A percentile compares a stretch with the other conserved stretches of the same genome.
These are phyloP conservation scores for Rhagium mordax DNA, from an alignment of 2,888 invertebrate species.

Conservation along the genomic window DNA sequence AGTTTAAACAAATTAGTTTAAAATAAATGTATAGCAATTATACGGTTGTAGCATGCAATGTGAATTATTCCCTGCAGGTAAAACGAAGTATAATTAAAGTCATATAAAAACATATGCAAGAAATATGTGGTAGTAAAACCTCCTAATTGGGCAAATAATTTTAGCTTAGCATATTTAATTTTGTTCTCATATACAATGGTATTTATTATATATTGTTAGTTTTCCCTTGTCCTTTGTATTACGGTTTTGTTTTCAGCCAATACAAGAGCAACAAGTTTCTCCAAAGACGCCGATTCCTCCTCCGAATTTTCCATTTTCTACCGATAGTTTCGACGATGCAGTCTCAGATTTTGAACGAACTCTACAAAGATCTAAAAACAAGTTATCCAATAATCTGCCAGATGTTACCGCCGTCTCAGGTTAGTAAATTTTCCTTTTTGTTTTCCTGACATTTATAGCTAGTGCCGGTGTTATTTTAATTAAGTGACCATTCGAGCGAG, in stretches of 20 bases:
- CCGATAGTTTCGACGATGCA: conserved; percentile 74
- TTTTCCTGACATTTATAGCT: conserved; percentile 8
- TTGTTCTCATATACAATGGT: too few species aligned
- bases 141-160: too few species aligned
- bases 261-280: conserved; percentile 54
- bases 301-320: conserved; percentile 50
- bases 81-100: neutral
- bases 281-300: conserved; percentile 52
- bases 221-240: neutral
- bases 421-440: conserved; percentile 41
- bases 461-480: neutral
- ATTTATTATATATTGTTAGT: neutral
- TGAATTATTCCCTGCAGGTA: too few species aligned
- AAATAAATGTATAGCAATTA: too few species aligned
- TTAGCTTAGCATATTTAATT: too few species aligned
- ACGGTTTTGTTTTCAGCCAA: conserved; percentile 52
- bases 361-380: conserved; percentile 73
- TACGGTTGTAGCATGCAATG: too few species aligned
- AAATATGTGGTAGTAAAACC: too few species aligned
- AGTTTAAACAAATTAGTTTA: neutral
- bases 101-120: too few species aligned
- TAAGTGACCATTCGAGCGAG: conserved; percentile 1
- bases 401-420: conserved; percentile 69
- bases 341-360: conserved; percentile 82
- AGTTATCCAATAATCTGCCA: conserved; percentile 65